Conservation (phyloP, 2,888 invertebrate genomes). For the Hemicrepidius hirtus region DNA sequence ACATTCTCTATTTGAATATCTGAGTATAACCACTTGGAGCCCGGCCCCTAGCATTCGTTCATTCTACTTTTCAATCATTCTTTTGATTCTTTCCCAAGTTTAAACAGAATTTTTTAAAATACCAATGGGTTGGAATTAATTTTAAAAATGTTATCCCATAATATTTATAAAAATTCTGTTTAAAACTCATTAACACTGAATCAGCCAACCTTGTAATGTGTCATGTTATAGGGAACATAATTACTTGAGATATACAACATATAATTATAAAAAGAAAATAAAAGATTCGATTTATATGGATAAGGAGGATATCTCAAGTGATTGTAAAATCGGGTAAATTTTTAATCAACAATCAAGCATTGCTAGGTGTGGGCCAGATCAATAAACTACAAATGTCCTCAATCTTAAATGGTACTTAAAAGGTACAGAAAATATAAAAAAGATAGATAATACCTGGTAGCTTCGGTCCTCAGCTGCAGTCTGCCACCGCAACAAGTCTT, state of each 20-base stretch:
- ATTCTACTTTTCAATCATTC: slow-evolving; percentile 52
- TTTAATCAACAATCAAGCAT: slow-evolving; percentile 36
- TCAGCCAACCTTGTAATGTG: slow-evolving; percentile 7
- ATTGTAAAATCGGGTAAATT: slow-evolving; percentile 19
- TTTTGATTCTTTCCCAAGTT: slow-evolving; percentile 42
- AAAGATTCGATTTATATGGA: not conserved
- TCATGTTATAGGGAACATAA: slow-evolving; percentile 33
- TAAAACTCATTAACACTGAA: slow-evolving; percentile 30
- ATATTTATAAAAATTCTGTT: slow-evolving; percentile 9
- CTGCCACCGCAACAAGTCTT: slow-evolving; percentile 62
- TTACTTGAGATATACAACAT: slow-evolving; percentile 28
- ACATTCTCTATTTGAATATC: slow-evolving; percentile 73
- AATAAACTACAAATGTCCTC: slow-evolving; percentile 55
- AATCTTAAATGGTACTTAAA: slow-evolving; percentile 61
- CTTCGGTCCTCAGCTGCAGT: slow-evolving; percentile 68
- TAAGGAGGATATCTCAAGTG: slow-evolving; percentile 24
- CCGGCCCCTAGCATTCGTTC: slow-evolving; percentile 65
- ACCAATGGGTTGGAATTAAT: not conserved
- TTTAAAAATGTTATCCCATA: not conserved
- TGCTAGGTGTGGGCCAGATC: slow-evolving; percentile 55
- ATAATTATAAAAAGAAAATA: not conserved
- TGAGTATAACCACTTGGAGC: slow-evolving; percentile 62
- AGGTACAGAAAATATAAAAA: slow-evolving; percentile 73
- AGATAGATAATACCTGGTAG: slow-evolving; percentile 78
- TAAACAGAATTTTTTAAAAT: slow-evolving; percentile 49